Conservation (phyloP, 2,888 invertebrate species). For the Osmoderma eremita region DNA sequence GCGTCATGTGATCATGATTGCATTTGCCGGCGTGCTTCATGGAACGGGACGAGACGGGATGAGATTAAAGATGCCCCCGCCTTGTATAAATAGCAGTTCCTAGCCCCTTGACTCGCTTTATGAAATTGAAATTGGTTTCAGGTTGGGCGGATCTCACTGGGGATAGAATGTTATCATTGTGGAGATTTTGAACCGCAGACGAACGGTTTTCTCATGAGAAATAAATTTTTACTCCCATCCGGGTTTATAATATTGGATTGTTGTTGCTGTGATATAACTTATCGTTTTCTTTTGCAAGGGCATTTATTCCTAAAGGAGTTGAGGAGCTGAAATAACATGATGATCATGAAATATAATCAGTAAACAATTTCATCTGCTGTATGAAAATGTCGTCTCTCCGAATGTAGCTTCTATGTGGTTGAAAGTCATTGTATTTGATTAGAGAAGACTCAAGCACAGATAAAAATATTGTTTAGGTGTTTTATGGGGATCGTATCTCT, state of each 20-base stretch:
- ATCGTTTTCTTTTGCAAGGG: no score
- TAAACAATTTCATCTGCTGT: no score
- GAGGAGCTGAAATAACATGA: no score
- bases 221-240: neutral
- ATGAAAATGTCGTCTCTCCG: no score
- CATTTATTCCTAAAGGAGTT: no score
- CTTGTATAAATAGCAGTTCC: conserved; percentile 26
- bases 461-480: no score
- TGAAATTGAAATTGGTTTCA: conserved; percentile 27
- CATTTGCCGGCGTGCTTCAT: conserved; percentile 13
- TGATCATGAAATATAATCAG: no score
- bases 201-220: neutral
- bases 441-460: no score
- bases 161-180: conserved; percentile 9
- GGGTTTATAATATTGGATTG: neutral
- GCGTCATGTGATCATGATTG: conserved; percentile 11
- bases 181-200: conserved; percentile 1
- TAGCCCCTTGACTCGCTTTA: conserved; percentile 23
- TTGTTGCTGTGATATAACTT: no score
- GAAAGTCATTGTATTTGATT: no score
- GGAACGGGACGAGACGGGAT: conserved; percentile 11
- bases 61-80: conserved; percentile 22
- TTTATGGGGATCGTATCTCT: no score
- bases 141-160: neutral
- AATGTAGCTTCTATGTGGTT: no score